Base-by-base conservation (phyloP, 2,888 invertebrate genomes). In the Ephialtes manifestator region DNA sequence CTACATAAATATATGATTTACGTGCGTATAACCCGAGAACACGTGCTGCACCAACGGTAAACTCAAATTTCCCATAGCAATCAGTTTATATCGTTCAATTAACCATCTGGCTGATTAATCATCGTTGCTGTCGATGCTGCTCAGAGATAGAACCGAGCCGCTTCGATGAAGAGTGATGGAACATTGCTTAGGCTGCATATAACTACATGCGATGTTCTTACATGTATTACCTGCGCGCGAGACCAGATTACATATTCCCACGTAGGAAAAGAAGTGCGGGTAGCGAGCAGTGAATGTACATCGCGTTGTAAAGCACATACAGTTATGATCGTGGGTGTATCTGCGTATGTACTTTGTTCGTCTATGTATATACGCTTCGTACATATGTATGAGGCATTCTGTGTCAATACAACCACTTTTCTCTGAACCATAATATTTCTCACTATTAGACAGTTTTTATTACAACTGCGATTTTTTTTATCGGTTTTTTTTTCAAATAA, bases 101-200 rank as follows among this genome's bases (percentile, higher is more conserved):
- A 85, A 79, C 78, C 81, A 85, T 85, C 77, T 85, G 79, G 74
- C 78, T 85, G 85, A 85, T 85, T 85, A 85, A 85, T 85, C 85
- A 79, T 75, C 81, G 75, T 76, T 71, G 28, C 63, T 70, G 78
- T 81, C 81, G 85, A 85, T 85, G 53, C 18, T 63, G 28, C 28
- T 35, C 60, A 43, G 24, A 75, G 85, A 81, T 78, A 81, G 71
- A 39, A n/a, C 60, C 43, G 53, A 65, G 31, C 35, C 43, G 53
- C 13, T n/a, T 63, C 71, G 55, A 43, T 51, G 55, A 1, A 46
- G 31, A 70, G 68, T 31, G 63, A 65, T 53, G 65, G 63, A 60
- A 35, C 39, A 18, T 65, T 39, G 67, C 46, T 13, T 8, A 35
- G 63, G n/a, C 31, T 35, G n/a, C 15, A 31, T 31, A 20, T 15